Evolutionary conservation across 2,797 vertebrate species (phyloP), one percentile per base, ranked within the genome.

Genomic region (Oryzias dopingdopingensis): DNA sequence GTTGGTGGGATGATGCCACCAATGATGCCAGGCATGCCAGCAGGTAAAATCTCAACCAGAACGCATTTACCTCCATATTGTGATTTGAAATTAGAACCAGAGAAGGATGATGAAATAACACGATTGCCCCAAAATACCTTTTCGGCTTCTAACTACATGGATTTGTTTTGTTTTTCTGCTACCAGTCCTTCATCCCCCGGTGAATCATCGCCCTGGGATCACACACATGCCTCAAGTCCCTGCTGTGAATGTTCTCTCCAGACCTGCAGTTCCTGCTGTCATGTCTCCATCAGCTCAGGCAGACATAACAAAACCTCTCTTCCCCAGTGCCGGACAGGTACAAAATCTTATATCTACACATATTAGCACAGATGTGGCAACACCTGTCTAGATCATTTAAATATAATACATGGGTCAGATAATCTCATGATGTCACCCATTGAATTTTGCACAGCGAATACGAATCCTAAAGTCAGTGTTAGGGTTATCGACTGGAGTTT

Each of bases 271-370:
- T 22, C 49, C 80, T 42, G 64, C 65, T 44, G 59, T 50, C 45
- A 18, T 62, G 3, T 81, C 83, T 52, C 92, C 93, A 50, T 82
- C 90, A 54, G 86, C 90, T 7, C 95, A 94, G 44, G 89, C 94
- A 59, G 90, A 94, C 7, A 86, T 94, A 61, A 89, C 93, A 55
- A 98, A 97, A 68, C 96, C 96, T 67, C 93, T 97, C 60, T 98
- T 97, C 81, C 96, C 96, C 22, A 97, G 95, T 17, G 94, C 94
- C 0, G 96, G 93, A 77, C 96, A 96, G 94, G 96, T 98, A 92
- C 32, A 37, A 59, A 62, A 4, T n/a, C 23, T 22, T 22, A 22
- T 22, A 22, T 22, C 20, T 1, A 46, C 8, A 42, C 24, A 26
- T 5, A 26, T 26, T 26, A 26, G 24, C 24, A 26, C 4, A 26